phyloP scores from a whole-genome alignment of 2,113 vertebrate genomes.

The Axis porcinus region DNA sequence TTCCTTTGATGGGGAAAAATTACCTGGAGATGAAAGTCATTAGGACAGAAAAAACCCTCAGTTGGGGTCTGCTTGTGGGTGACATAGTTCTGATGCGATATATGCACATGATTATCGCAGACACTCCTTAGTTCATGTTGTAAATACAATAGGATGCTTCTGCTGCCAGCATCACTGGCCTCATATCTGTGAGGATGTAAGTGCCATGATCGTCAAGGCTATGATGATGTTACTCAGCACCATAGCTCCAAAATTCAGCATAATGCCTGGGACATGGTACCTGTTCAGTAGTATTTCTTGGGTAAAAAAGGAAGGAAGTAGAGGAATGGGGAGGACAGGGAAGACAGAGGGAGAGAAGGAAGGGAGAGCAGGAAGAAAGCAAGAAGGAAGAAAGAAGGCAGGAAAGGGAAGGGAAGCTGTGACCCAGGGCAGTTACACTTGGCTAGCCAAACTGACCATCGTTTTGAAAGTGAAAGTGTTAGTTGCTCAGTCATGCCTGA shows the following conservation, averaged over 20 bases:
- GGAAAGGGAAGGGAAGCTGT: not conserved
- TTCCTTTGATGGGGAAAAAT: not conserved
- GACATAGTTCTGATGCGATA: not conserved
- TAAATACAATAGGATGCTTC: not conserved
- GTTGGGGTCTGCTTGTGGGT: not conserved
- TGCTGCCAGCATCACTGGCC: not conserved
- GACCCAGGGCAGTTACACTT: not conserved
- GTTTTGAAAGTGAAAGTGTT: not conserved
- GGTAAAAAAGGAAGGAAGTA: not conserved
- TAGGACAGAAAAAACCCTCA: not conserved
- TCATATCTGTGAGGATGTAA: not conserved
- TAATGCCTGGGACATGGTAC: not conserved
- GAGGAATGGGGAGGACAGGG: accelerated
- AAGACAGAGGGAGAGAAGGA: not conserved
- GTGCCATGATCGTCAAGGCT: accelerated
- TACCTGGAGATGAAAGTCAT: not conserved
- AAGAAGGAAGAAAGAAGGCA: too few species aligned
- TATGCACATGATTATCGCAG: not conserved
- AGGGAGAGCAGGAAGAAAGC: not conserved
- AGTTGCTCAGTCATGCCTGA: not conserved
- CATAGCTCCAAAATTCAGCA: not conserved
- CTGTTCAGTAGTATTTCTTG: not conserved
- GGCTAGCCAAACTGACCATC: not conserved
- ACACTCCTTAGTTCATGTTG: too few species aligned
- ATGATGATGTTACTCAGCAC: not conserved